A percentile compares a stretch with the other conserved stretches of the same genome.
Conservation (phyloP, 2,888 invertebrate species). For the Aleiodes alternator region DNA sequence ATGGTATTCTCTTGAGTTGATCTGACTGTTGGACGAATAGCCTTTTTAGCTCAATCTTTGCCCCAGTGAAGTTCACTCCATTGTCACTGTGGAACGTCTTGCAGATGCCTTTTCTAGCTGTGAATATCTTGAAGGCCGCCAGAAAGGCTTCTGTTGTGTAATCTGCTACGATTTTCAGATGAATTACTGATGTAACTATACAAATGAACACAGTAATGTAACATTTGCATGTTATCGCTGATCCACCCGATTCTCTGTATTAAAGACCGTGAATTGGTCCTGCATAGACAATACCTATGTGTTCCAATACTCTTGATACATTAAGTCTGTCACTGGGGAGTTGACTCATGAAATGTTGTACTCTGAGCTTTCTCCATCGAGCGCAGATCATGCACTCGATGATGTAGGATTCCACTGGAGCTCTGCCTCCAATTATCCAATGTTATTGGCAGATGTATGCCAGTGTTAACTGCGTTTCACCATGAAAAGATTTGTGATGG, state of each 20-base stretch:
- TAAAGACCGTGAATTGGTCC: slow-evolving; percentile 29
- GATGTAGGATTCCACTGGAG: slow-evolving; percentile 25
- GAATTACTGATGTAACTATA: slow-evolving; percentile 52
- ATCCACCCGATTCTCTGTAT: slow-evolving; percentile 4
- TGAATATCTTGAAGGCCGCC: slow-evolving; percentile 53
- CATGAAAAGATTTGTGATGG: too few species aligned
- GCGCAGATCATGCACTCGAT: slow-evolving; percentile 26
- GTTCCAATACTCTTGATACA: neutral
- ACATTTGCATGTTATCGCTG: slow-evolving; percentile 40
- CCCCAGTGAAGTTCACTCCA: slow-evolving; percentile 59
- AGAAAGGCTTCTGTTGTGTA: slow-evolving; percentile 54
- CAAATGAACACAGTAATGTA: slow-evolving; percentile 57
- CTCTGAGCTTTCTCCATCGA: slow-evolving; percentile 11
- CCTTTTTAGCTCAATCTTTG: slow-evolving; percentile 32
- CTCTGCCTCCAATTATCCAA: slow-evolving; percentile 39
- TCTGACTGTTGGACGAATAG: neutral
- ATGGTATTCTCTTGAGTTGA: slow-evolving; percentile 10
- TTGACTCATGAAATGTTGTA: slow-evolving; percentile 48
- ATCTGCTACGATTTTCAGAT: slow-evolving; percentile 55
- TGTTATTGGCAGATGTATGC: neutral
- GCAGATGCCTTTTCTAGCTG: slow-evolving; percentile 51
- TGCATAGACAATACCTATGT: slow-evolving; percentile 24
- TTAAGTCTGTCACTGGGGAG: slow-evolving; percentile 26
- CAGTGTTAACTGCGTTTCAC: too few species aligned
- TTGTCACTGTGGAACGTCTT: slow-evolving; percentile 51